Evolutionary conservation across 2,888 invertebrate species (phyloP).

Genomic region (Drosophila gaucha): DNA sequence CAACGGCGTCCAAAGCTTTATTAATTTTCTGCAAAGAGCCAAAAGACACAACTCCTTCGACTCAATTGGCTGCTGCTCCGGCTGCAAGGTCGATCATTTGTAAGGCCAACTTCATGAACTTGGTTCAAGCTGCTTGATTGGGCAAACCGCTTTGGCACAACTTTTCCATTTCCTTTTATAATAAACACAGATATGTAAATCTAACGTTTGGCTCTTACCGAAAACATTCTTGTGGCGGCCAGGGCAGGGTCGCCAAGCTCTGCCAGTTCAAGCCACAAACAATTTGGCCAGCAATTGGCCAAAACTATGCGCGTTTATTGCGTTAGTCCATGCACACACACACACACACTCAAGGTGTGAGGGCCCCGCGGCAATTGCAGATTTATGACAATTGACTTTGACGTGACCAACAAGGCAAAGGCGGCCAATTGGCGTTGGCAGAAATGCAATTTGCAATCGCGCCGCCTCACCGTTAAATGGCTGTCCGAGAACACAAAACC

Average conservation of each 20-base stretch:
- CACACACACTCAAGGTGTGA: constrained; percentile 35
- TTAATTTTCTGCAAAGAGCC: constrained; percentile 60
- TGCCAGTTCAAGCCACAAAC: constrained; percentile 64
- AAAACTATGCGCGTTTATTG: constrained; percentile 51
- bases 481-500: constrained; percentile 69
- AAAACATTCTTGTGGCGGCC: constrained; percentile 35
- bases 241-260: constrained; percentile 16
- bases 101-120: constrained; percentile 51
- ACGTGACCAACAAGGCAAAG: constrained; percentile 53
- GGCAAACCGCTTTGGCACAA: constrained; percentile 16
- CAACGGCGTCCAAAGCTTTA: constrained; percentile 57
- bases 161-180: constrained; percentile 4
- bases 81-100: constrained; percentile 69
- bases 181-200: constrained; percentile 12
- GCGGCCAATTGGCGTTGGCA: constrained; percentile 34
- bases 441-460: constrained; percentile 76
- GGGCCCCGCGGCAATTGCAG: constrained; percentile 52
- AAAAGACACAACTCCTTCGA: constrained; percentile 35
- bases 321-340: constrained; percentile 13
- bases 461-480: constrained; percentile 71
- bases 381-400: constrained; percentile 70
- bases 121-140: constrained; percentile 43
- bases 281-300: constrained; percentile 65
- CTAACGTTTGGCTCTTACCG: constrained; percentile 4
- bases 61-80: constrained; percentile 46